Conservation (phyloP, 2,888 invertebrate species). For the Drosophila koepferae region DNA sequence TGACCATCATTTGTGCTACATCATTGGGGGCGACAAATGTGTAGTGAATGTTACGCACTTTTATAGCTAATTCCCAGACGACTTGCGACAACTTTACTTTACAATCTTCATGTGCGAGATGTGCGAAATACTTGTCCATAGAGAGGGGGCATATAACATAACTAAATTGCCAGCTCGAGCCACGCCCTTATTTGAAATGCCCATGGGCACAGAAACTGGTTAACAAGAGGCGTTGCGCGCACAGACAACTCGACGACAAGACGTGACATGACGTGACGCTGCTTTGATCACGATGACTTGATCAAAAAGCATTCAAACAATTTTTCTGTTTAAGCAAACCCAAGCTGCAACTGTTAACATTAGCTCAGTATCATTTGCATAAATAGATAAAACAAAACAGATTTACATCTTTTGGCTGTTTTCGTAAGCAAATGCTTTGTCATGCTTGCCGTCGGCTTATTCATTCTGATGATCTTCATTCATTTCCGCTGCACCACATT, state of each 20-base stretch:
- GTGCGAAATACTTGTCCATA: conserved; percentile 26
- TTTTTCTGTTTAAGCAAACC: neutral
- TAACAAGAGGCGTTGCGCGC: conserved; percentile 13
- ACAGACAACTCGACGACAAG: conserved; percentile 30
- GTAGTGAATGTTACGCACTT: conserved; percentile 25
- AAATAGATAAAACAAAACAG: conserved; percentile 17
- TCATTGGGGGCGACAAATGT: conserved; percentile 14
- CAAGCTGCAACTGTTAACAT: neutral
- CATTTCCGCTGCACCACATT: conserved; percentile 34
- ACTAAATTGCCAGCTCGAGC: conserved; percentile 24
- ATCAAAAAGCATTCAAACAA: conserved; percentile 27
- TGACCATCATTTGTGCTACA: conserved; percentile 5
- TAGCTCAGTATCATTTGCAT: conserved; percentile 31
- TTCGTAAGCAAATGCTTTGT: conserved; percentile 25
- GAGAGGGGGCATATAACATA: conserved; percentile 11
- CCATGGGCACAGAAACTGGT: conserved; percentile 53
- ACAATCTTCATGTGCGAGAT: conserved; percentile 36
- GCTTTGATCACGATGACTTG: conserved; percentile 33
- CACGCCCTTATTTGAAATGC: conserved; percentile 56
- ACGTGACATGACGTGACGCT: neutral
- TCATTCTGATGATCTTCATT: conserved; percentile 18
- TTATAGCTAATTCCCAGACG: conserved; percentile 18
- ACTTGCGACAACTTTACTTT: conserved; percentile 23
- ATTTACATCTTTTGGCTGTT: conserved; percentile 9
- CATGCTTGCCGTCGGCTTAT: conserved; percentile 4